Percentiles rank a stretch among this genome's conserved stretches.
phyloP scores from a whole-genome alignment of 2,113 vertebrate genomes.

The Leptosomus discolor region DNA sequence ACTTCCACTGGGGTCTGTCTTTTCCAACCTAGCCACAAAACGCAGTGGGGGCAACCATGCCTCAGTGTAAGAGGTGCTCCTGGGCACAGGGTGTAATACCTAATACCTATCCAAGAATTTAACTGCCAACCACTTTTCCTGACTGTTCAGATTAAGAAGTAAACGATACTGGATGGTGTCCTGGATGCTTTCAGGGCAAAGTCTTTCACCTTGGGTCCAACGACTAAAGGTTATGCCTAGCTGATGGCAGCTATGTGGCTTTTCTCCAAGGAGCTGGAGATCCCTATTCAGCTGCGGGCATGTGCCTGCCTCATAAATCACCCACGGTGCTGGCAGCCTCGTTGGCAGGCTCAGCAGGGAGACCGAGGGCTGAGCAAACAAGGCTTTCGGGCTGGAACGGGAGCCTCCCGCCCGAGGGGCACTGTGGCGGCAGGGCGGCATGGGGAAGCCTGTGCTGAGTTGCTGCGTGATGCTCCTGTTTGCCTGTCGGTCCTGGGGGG shows the following conservation, averaged over 20 bases:
- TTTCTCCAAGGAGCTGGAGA: conserved; percentile 9
- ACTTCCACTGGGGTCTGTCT: not conserved
- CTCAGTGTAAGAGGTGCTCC: accelerated
- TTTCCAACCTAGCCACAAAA: not conserved
- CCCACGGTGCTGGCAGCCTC: not conserved
- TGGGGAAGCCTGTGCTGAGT: not conserved
- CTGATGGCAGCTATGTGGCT: conserved; percentile 40
- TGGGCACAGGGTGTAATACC: not conserved
- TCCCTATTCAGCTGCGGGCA: conserved; percentile 12
- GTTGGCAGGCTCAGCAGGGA: not conserved
- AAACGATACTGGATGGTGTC: not conserved
- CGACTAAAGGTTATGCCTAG: not conserved
- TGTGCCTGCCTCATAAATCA: conserved; percentile 32
- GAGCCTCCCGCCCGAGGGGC: accelerated
- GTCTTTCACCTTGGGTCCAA: not conserved
- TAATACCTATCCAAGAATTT: not conserved
- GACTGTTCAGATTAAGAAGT: not conserved
- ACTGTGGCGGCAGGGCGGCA: not conserved
- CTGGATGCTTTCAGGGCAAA: not conserved
- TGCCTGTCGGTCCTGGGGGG: not conserved
- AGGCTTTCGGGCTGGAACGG: not conserved
- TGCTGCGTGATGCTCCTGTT: accelerated
- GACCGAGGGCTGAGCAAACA: not conserved
- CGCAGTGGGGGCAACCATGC: not conserved
- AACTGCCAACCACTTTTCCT: not conserved